Evolutionary conservation across 1,140 invertebrate species (phyloP).

Genomic region (Paraescarpia echinospica): DNA sequence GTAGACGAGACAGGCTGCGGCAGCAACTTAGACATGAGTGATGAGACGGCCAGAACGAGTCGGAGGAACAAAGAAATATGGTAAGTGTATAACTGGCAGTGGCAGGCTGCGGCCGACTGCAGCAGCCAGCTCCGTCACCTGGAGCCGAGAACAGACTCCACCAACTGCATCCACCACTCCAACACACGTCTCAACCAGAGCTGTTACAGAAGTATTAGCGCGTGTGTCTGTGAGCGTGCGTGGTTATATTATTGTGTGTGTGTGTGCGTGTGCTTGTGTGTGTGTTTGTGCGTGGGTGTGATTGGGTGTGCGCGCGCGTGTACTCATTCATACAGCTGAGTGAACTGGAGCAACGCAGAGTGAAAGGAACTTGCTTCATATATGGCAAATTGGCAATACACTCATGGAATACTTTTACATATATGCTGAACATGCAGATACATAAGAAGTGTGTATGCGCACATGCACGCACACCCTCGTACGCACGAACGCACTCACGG

Average conservation of each 20-base stretch:
- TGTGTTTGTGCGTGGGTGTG: background rate
- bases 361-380: too few species aligned
- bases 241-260: background rate
- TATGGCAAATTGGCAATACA: too few species aligned
- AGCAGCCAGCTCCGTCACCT: background rate
- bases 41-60: background rate
- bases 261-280: background rate
- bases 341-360: too few species aligned
- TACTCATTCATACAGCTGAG: too few species aligned
- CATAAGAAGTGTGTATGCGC: too few species aligned
- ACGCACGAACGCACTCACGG: too few species aligned
- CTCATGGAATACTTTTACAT: too few species aligned
- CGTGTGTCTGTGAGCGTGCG: background rate
- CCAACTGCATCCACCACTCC: background rate
- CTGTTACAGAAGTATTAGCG: background rate
- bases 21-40: background rate
- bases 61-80: conserved; percentile 5
- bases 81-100: background rate
- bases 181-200: background rate
- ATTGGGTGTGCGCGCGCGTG: too few species aligned
- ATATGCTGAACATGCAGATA: too few species aligned
- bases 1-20: background rate
- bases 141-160: too few species aligned
- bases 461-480: too few species aligned
- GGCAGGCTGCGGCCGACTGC: background rate